Evolutionary conservation across 1,140 invertebrate genomes (phyloP), one percentile per base, ranked within the genome.

Genomic region (Physella acuta): DNA sequence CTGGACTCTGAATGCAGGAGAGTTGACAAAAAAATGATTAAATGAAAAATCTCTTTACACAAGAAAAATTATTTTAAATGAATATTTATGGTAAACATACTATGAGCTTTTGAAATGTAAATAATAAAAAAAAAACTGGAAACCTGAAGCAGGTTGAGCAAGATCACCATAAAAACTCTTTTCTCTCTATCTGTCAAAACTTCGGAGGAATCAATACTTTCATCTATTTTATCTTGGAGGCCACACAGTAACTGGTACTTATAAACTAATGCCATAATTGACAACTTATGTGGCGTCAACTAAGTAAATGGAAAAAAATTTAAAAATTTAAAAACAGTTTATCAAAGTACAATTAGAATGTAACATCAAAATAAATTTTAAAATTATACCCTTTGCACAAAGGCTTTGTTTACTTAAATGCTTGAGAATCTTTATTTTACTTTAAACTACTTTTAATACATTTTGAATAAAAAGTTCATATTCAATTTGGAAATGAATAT

Each of bases 251-350:
- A 36, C 58, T 78, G 76, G 66, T 82, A 81, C 68, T 85, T 78
- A 52, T 79, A 74, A 17, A 84, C 75, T 33, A 83, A 49, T 28
- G 78, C 73, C 37, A 85, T 70, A 14, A 85, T 44, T 0, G 80
- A 73, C 64, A 85, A 73, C 70, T 84, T 84, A 72, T 84, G 80
- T 5, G 82, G 75, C 16, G 80, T 84, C 0, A 85, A 76, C 61
- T 80, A 75, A 26, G 34, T 8, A n/a, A 59, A n/a, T n/a, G n/a
- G n/a, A n/a, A n/a, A n/a, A n/a, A n/a, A n/a, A n/a, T n/a, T n/a
- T n/a, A n/a, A n/a, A n/a, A n/a, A n/a, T n/a, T n/a, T n/a, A n/a
- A n/a, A n/a, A n/a, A n/a, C n/a, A n/a, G n/a, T n/a, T n/a, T n/a
- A n/a, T n/a, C n/a, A n/a, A n/a, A n/a, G n/a, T n/a, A n/a, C n/a